Evolutionary conservation across 1,140 invertebrate species (phyloP).

Genomic region (Apis laboriosa): DNA sequence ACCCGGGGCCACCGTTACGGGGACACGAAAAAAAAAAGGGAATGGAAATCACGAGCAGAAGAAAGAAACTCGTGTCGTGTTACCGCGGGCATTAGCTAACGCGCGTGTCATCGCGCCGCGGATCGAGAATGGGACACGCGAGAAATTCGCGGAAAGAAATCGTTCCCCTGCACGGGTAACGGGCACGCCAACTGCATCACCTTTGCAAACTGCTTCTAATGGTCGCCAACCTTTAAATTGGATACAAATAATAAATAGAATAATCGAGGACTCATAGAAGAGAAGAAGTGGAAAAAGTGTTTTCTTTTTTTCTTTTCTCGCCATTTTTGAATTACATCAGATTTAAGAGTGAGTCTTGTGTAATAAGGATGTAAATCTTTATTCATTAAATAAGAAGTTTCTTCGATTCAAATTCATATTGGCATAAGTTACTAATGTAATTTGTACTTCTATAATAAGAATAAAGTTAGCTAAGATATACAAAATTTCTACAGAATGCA

Average conservation of each 20-base stretch:
- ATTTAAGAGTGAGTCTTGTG: no score
- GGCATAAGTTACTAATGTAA: no score
- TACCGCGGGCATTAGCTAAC: constrained; percentile 65
- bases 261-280: no score
- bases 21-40: constrained; percentile 37
- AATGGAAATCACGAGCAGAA: constrained; percentile 52
- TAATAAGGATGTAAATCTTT: no score
- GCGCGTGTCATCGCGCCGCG: constrained; percentile 64
- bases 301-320: no score
- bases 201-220: neutral
- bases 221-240: neutral
- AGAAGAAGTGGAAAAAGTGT: neutral
- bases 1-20: constrained; percentile 18
- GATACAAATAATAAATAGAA: neutral
- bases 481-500: no score
- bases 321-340: no score
- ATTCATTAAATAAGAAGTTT: no score
- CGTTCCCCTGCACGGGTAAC: neutral
- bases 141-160: constrained; percentile 38
- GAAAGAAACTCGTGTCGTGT: constrained; percentile 53
- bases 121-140: constrained; percentile 29
- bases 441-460: no score
- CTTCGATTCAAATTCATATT: no score
- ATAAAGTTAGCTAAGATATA: no score
- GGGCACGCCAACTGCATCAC: neutral